Evolutionary conservation across 2,797 vertebrate species (phyloP).

Genomic region (Lagodon rhomboides): DNA sequence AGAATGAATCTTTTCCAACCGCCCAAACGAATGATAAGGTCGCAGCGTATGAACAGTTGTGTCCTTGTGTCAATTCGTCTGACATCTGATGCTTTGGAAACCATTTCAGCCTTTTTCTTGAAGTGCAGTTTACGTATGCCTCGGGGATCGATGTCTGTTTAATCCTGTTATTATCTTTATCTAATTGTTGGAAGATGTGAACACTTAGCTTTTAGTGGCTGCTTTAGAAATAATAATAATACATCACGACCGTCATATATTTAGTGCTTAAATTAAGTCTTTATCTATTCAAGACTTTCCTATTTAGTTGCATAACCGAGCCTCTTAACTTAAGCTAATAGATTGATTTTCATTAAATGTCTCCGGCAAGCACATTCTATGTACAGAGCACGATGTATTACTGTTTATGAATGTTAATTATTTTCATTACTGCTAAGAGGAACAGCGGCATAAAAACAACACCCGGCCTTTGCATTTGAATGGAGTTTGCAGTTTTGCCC

Average conservation of each 20-base stretch:
- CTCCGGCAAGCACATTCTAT: not conserved
- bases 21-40: slow-evolving; percentile 41
- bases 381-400: not conserved
- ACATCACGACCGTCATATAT: not conserved
- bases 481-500: slow-evolving; percentile 44
- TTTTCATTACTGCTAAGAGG: slow-evolving; percentile 38
- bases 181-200: not conserved
- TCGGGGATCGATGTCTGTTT: not conserved
- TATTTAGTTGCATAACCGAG: not conserved
- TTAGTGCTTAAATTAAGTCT: not conserved
- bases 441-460: slow-evolving; percentile 41
- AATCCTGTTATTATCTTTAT: not conserved
- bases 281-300: not conserved
- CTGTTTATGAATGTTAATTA: slow-evolving; percentile 26
- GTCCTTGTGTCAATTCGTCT: slow-evolving; percentile 1
- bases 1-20: slow-evolving; percentile 33
- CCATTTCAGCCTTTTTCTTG: slow-evolving; percentile 22
- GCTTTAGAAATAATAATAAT: not conserved
- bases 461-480: slow-evolving; percentile 39
- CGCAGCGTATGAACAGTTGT: slow-evolving; percentile 17
- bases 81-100: not conserved
- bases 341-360: slow-evolving; percentile 2
- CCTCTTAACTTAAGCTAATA: not conserved
- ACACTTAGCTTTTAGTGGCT: not conserved
- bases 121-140: not conserved